Base-by-base conservation (phyloP, 2,797 vertebrate species). In the Ceyx erithaca region DNA sequence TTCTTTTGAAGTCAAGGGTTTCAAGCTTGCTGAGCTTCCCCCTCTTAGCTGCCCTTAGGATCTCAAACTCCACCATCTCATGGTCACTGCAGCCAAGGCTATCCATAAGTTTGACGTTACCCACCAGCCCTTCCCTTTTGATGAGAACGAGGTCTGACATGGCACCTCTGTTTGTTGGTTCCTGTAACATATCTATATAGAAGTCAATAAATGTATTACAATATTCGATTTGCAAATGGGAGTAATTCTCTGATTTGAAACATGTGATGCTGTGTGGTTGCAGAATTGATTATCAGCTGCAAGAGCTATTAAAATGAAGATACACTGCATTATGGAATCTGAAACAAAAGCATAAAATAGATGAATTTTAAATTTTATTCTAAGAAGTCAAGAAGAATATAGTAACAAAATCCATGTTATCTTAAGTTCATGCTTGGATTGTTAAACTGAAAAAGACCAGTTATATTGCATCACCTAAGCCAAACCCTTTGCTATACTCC, bases 321-420 rank as follows among this genome's bases (percentile, higher is more conserved):
- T 66, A 28, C 35, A 31, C 13, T 71, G 17, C 40, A 49, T 61
- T 64, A 69, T 51, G 14, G 35, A 89, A 89, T 71, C 37, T 64
- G 73, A 87, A 92, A 64, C 28, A 89, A 91, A 93, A 75, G 18
- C 16, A 58, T 62, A 75, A 89, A 93, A 58, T 45, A 85, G 43
- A 51, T 54, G 16, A 66, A 61, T 35, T 52, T 67, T 9, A 43
- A 41, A 85, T 92, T 80, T 85, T 78, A 46, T 83, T 89, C 43
- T 45, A 78, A 89, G 43, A 67, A 85, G 10, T 11, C 51, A 62
- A 77, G 52, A 9, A 73, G 19, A 68, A 45, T 63, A 7, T 64
- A 79, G 20, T 19, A 83, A 68, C 80, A 89, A 62, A 83, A 48
- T 66, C n/a, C 9, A 4, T 55, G 6, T 78, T 59, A 16, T 91